Evolutionary conservation across 2,888 invertebrate genomes (phyloP).

Genomic region (Acleris laterana): DNA sequence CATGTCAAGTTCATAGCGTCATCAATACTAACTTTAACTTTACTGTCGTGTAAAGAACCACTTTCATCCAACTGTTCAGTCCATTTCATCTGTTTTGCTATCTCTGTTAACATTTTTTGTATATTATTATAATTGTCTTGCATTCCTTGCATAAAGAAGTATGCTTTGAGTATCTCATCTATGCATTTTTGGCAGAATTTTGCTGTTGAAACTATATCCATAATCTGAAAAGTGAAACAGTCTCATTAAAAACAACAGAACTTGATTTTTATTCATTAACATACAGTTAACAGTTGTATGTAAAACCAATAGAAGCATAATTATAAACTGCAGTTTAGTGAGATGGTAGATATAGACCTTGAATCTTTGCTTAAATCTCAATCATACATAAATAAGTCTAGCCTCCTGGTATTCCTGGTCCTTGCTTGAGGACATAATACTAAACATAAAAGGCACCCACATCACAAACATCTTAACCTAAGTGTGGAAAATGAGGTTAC

Average conservation of each 20-base stretch:
- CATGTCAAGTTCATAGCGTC: not conserved
- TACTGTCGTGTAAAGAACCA: conserved; percentile 12
- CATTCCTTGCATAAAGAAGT: conserved; percentile 8
- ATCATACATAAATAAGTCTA: too few species aligned
- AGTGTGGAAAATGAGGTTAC: too few species aligned
- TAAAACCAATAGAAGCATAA: too few species aligned
- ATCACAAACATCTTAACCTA: too few species aligned
- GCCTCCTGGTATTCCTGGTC: too few species aligned
- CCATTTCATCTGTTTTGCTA: conserved; percentile 31
- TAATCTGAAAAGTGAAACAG: conserved; percentile 20
- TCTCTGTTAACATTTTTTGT: conserved; percentile 21
- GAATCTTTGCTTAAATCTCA: too few species aligned
- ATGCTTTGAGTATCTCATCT: conserved; percentile 17
- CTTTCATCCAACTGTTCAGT: conserved; percentile 25
- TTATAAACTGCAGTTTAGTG: too few species aligned
- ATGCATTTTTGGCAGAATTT: conserved; percentile 28
- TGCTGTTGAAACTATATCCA: conserved; percentile 14
- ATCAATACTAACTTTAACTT: conserved; percentile 4
- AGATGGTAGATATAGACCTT: too few species aligned
- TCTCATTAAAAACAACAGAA: not conserved
- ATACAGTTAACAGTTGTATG: too few species aligned
- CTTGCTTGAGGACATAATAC: too few species aligned
- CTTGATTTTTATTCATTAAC: too few species aligned
- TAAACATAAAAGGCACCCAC: too few species aligned
- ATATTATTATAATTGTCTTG: conserved; percentile 23